These are phyloP conservation scores for Odontamblyopus lacepedii DNA, from an alignment of 2,797 vertebrate species.

Conservation along the genomic window DNA sequence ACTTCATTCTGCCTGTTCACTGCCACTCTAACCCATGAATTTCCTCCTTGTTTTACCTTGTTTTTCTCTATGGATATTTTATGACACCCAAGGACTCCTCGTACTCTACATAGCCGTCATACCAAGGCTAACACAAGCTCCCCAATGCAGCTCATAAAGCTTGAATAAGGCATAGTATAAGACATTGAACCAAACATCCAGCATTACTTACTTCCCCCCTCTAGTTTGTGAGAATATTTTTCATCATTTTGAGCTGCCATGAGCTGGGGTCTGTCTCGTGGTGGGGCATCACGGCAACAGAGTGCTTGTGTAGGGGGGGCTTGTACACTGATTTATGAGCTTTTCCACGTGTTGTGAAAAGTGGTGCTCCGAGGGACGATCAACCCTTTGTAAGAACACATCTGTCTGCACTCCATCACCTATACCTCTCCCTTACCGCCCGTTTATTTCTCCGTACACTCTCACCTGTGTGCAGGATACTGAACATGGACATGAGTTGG, in stretches of 20 bases:
- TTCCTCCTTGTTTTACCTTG: not conserved
- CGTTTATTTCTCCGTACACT: conserved; percentile 18
- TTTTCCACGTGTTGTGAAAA: conserved; percentile 53
- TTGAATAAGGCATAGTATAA: not conserved
- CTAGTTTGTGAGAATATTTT: not conserved
- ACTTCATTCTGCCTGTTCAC: not conserved
- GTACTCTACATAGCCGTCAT: not conserved
- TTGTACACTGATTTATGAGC: conserved; percentile 73
- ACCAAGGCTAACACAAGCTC: not conserved
- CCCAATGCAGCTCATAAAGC: not conserved
- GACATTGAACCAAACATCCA: not conserved
- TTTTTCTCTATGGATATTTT: not conserved
- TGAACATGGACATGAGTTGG: conserved; percentile 37
- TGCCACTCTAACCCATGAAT: not conserved
- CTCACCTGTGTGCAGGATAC: conserved; percentile 54
- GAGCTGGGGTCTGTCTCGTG: conserved; percentile 28
- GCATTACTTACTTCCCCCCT: not conserved
- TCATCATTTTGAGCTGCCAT: conserved; percentile 21
- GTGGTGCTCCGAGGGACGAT: conserved; percentile 34
- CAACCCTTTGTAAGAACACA: conserved; percentile 70
- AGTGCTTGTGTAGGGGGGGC: conserved; percentile 24
- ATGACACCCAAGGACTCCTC: not conserved
- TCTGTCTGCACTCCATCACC: conserved; percentile 77
- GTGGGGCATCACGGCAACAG: conserved; percentile 26
- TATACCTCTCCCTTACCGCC: conserved; percentile 41